Conservation (phyloP, 30 jellyfish, hydroid and myxozoan species). For the Morbakka virulenta region DNA sequence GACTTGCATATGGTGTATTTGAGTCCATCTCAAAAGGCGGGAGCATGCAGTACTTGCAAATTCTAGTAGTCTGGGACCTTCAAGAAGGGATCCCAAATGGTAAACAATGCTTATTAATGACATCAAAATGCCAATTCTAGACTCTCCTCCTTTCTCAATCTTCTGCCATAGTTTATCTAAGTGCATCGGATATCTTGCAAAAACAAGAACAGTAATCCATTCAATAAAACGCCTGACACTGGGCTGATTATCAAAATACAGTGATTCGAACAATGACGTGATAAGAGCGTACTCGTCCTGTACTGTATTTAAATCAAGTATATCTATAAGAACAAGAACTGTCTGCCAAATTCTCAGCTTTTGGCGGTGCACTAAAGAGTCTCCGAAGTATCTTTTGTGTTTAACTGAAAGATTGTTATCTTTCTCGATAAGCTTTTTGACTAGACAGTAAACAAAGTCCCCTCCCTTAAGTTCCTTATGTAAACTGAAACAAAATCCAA, state of each 20-base stretch:
- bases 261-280: slow-evolving; percentile 8
- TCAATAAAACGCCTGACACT: slow-evolving; percentile 79
- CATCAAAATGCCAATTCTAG: slow-evolving; percentile 55
- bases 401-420: slow-evolving; percentile 39
- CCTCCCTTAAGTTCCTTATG: not conserved
- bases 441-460: slow-evolving; percentile 5
- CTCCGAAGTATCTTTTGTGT: slow-evolving; percentile 57
- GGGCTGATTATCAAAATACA: slow-evolving; percentile 76
- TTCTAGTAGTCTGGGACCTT: slow-evolving; percentile 44
- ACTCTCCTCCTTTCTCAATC: slow-evolving; percentile 71
- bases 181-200: slow-evolving; percentile 25
- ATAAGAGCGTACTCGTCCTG: slow-evolving; percentile 22
- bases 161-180: slow-evolving; percentile 45
- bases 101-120: slow-evolving; percentile 47
- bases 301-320: not conserved
- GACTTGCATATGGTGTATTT: slow-evolving; percentile 90
- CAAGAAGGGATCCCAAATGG: slow-evolving; percentile 56
- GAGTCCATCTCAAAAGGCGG: slow-evolving; percentile 83
- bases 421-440: slow-evolving; percentile 27
- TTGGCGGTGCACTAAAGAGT: slow-evolving; percentile 81
- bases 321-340: slow-evolving; percentile 45
- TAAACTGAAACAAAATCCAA: slow-evolving; percentile 15
- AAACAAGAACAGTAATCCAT: slow-evolving; percentile 61
- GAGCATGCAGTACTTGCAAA: slow-evolving; percentile 56
- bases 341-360: slow-evolving; percentile 86